phyloP scores from a whole-genome alignment of 2,113 vertebrate genomes.

The Tiliqua scincoides region DNA sequence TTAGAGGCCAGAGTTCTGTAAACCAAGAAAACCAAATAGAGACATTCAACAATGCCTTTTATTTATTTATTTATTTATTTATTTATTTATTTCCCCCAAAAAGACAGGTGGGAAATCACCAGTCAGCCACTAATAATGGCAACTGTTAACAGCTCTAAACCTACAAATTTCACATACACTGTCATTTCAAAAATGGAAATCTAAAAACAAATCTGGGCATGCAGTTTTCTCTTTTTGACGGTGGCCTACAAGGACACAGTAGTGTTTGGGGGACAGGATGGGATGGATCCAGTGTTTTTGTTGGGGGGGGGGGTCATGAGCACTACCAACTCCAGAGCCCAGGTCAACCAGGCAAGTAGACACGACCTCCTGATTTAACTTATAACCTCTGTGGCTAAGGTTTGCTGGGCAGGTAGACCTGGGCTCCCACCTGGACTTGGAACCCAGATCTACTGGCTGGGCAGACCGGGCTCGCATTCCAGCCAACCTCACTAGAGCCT shows the following conservation, averaged over 20 bases:
- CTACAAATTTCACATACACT: not conserved
- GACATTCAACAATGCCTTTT: not conserved
- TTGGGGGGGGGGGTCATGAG: no score
- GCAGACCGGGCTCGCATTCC: no score
- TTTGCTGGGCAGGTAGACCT: no score
- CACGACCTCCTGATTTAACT: no score
- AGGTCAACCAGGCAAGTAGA: no score
- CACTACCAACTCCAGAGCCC: no score
- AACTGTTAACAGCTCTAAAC: not conserved
- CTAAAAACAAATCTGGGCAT: not conserved
- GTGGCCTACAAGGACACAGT: not conserved
- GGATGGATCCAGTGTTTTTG: no score
- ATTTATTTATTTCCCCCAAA: not conserved
- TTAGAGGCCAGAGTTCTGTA: not conserved
- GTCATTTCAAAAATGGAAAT: not conserved
- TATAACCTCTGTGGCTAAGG: no score
- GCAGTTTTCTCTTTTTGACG: not conserved
- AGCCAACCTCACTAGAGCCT: no score
- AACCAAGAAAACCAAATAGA: not conserved
- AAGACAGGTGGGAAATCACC: not conserved
- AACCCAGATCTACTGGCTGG: no score
- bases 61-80: not conserved
- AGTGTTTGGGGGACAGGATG: no score
- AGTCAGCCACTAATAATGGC: not conserved
- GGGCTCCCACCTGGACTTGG: no score